These are phyloP conservation scores for Prenolepis imparis DNA, from an alignment of 2,888 invertebrate species.

Conservation along the genomic window DNA sequence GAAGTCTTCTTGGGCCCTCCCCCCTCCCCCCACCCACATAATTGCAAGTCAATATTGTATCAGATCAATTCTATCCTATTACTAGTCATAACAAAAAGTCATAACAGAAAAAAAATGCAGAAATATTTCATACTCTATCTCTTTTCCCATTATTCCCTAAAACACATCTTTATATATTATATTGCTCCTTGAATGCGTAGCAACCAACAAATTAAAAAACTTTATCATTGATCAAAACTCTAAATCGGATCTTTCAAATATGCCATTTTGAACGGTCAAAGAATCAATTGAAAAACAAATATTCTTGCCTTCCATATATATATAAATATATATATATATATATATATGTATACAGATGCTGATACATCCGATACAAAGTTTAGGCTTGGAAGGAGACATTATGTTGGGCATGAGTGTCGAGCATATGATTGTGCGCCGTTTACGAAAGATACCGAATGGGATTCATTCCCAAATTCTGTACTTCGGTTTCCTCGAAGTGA, in stretches of 20 bases:
- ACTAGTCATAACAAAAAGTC: conserved; percentile 40
- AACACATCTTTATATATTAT: conserved; percentile 30
- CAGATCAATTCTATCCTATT: conserved; percentile 58
- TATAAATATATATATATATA: not conserved
- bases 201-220: conserved; percentile 50
- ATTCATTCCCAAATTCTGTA: conserved; percentile 62
- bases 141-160: conserved; percentile 44
- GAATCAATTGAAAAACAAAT: conserved; percentile 59
- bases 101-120: conserved; percentile 34
- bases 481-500: conserved; percentile 70
- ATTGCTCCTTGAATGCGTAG: conserved; percentile 38
- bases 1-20: conserved; percentile 85
- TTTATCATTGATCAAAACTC: conserved; percentile 58
- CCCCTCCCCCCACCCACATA: conserved; percentile 72
- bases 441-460: conserved; percentile 64
- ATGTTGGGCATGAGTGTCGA: conserved; percentile 58
- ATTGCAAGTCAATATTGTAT: conserved; percentile 44
- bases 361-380: conserved; percentile 55
- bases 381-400: conserved; percentile 55
- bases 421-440: conserved; percentile 55
- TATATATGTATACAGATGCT: conserved; percentile 46
- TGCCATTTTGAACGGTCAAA: conserved; percentile 57
- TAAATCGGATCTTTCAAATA: conserved; percentile 51
- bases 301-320: conserved; percentile 42
- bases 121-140: conserved; percentile 51